A percentile compares a stretch with the other conserved stretches of the same genome.
Evolutionary conservation across 2,797 vertebrate genomes (phyloP).

Genomic region (Clarias platycephalus): DNA sequence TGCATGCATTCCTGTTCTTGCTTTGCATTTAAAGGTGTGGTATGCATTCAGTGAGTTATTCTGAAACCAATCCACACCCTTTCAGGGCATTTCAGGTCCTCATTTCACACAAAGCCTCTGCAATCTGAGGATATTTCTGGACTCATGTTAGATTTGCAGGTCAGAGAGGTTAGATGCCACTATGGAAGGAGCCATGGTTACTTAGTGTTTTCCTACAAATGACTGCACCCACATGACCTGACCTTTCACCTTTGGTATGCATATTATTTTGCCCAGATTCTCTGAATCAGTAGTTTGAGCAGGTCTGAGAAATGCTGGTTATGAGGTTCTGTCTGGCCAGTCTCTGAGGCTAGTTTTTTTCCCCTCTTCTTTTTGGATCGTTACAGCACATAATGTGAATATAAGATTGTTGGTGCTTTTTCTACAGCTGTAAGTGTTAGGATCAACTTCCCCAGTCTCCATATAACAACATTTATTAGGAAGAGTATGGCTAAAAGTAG

Average conservation of each 20-base stretch:
- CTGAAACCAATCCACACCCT: neutral
- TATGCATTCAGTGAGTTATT: constrained; percentile 1
- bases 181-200: constrained; percentile 61
- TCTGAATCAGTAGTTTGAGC: constrained; percentile 16
- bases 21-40: constrained; percentile 14
- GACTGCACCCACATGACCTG: constrained; percentile 66
- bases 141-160: constrained; percentile 59
- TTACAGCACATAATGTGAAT: constrained; percentile 27
- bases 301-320: constrained; percentile 31
- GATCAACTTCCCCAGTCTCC: neutral
- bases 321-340: constrained; percentile 40
- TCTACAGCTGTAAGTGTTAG: constrained; percentile 1
- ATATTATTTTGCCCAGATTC: constrained; percentile 53
- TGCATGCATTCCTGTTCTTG: neutral
- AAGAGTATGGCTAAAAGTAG: neutral
- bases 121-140: constrained; percentile 64
- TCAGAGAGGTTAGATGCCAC: constrained; percentile 70
- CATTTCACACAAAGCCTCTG: constrained; percentile 54
- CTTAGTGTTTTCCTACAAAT: constrained; percentile 63
- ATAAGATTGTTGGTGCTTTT: constrained; percentile 10
- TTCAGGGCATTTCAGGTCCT: constrained; percentile 24
- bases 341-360: constrained; percentile 29
- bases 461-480: neutral
- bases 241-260: constrained; percentile 65
- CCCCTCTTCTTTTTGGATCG: neutral